Conservation (phyloP, 1,140 invertebrate genomes). For the Trachelipus rathkii region DNA sequence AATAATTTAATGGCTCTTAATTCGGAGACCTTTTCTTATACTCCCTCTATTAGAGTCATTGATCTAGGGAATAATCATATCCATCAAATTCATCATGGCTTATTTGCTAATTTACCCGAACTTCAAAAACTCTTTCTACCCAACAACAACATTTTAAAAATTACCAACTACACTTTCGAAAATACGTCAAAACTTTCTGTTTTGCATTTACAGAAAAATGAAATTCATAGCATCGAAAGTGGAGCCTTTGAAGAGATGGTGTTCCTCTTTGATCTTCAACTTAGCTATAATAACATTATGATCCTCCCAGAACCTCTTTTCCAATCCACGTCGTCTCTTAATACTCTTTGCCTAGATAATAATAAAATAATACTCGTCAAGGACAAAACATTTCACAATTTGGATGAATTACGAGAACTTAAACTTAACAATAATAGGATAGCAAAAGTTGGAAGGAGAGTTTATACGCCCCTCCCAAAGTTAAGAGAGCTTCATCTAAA, state of each 20-base stretch:
- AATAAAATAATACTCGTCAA: constrained; percentile 79
- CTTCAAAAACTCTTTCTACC: constrained; percentile 75
- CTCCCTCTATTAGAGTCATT: constrained; percentile 48
- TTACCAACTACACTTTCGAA: constrained; percentile 72
- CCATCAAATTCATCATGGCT: constrained; percentile 70
- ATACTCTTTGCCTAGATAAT: constrained; percentile 81
- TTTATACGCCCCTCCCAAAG: constrained; percentile 72
- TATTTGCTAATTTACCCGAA: constrained; percentile 72
- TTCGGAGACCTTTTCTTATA: constrained; percentile 43
- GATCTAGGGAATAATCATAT: constrained; percentile 54
- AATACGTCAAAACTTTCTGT: constrained; percentile 71
- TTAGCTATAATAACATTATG: constrained; percentile 80
- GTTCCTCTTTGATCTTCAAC: constrained; percentile 73
- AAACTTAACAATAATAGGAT: constrained; percentile 79
- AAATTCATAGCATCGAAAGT: constrained; percentile 68
- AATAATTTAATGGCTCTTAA: constrained; percentile 47
- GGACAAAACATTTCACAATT: constrained; percentile 70
- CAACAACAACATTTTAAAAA: constrained; percentile 83
- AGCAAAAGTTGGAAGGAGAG: constrained; percentile 65
- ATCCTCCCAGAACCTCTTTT: constrained; percentile 70
- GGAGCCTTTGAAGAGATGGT: constrained; percentile 66
- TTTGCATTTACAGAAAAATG: constrained; percentile 84
- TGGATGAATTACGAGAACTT: constrained; percentile 69
- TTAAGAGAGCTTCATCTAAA: constrained; percentile 80
- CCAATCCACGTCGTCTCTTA: constrained; percentile 66